These are phyloP conservation scores for Eclectus roratus DNA, from an alignment of 2,113 vertebrate species.

Conservation along the genomic window DNA sequence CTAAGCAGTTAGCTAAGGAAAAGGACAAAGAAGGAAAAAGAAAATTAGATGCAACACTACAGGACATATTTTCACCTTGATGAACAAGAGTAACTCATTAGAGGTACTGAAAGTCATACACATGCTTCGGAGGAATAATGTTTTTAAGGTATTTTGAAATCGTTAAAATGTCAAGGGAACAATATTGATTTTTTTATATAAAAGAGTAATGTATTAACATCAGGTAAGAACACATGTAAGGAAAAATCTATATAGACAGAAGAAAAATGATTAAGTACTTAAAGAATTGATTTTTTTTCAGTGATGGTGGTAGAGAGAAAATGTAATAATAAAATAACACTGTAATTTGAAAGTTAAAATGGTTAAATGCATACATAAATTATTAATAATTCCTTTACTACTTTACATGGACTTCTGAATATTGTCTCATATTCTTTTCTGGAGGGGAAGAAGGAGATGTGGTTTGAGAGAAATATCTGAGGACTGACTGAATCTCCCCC, in stretches of 20 bases:
- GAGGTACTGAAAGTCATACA: constrained; percentile 24
- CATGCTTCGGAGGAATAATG: not conserved
- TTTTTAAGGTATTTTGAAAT: constrained; percentile 8
- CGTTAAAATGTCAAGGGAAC: constrained; percentile 3
- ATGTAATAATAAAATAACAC: not conserved
- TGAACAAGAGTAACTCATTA: constrained; percentile 38
- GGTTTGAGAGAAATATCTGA: not conserved
- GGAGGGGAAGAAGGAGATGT: not conserved
- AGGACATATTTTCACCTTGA: constrained; percentile 49
- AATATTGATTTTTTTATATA: not conserved
- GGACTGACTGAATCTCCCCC: not conserved
- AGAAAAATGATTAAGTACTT: not conserved
- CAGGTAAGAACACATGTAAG: not conserved
- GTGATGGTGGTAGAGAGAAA: not conserved
- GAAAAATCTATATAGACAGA: not conserved
- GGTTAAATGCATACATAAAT: not conserved
- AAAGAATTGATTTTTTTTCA: not conserved
- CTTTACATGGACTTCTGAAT: not conserved
- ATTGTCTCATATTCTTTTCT: not conserved
- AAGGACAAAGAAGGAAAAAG: constrained; percentile 43
- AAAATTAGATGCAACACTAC: constrained; percentile 47
- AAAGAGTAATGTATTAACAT: not conserved
- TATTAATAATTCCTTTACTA: not conserved
- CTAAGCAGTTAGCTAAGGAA: constrained; percentile 26
- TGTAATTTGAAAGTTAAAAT: not conserved